Percentiles rank a stretch among this genome's conserved stretches.
Evolutionary conservation across 2,888 invertebrate genomes (phyloP).

Genomic region (Drosophila falleni): DNA sequence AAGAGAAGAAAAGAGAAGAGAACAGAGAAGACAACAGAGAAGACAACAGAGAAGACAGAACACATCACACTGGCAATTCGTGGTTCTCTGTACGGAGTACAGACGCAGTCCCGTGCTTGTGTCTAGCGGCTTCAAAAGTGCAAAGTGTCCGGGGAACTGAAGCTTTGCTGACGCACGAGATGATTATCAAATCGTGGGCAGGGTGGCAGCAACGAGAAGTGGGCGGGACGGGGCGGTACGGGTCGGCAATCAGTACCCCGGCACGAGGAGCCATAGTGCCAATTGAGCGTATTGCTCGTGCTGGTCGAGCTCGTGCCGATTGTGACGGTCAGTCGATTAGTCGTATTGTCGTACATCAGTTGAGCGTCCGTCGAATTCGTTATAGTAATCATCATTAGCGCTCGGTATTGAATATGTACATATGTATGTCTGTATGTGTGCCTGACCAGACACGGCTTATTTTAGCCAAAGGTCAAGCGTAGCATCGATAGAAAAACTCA

Average conservation of each 20-base stretch:
- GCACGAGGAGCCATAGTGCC: constrained; percentile 71
- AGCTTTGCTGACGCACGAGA: constrained; percentile 79
- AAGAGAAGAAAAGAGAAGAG: background rate
- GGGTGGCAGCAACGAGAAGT: constrained; percentile 16
- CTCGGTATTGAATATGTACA: constrained; percentile 17
- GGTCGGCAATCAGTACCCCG: constrained; percentile 45
- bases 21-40: no score
- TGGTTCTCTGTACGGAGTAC: constrained; percentile 27
- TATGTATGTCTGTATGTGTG: constrained; percentile 26
- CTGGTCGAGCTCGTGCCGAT: constrained; percentile 73
- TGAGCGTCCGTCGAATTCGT: constrained; percentile 61
- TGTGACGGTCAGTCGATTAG: constrained; percentile 41
- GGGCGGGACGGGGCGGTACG: constrained; percentile 14
- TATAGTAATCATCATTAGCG: constrained; percentile 76
- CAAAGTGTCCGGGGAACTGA: constrained; percentile 50
- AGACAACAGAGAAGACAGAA: no score
- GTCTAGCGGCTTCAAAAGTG: constrained; percentile 35
- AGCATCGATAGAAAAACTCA: constrained; percentile 53
- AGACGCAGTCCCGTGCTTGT: constrained; percentile 5
- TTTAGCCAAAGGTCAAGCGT: constrained; percentile 74
- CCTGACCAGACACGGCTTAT: constrained; percentile 65
- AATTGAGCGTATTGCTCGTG: constrained; percentile 78
- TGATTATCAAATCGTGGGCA: constrained; percentile 66
- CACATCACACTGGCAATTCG: constrained; percentile 47
- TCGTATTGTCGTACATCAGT: constrained; percentile 26